phyloP scores from a whole-genome alignment of 2,797 vertebrate species.

The Danionella dracula region DNA sequence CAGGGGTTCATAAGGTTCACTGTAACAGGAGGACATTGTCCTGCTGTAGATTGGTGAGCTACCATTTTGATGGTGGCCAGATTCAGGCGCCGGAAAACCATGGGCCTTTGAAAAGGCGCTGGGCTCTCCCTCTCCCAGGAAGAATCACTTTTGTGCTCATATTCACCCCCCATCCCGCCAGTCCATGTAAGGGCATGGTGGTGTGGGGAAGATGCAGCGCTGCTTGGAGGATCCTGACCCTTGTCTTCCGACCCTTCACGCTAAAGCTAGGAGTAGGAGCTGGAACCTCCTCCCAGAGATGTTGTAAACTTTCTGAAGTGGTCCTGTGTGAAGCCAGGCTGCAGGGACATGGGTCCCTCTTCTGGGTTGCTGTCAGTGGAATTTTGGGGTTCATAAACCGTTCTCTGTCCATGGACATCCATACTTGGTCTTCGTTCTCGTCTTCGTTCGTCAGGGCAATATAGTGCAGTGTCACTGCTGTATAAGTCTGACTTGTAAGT shows the following conservation, averaged over 20 bases:
- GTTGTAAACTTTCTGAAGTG: slow-evolving; percentile 83
- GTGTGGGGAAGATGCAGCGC: slow-evolving; percentile 84
- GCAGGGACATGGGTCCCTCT: slow-evolving; percentile 75
- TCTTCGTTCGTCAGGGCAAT: slow-evolving; percentile 85
- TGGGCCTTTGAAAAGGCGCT: slow-evolving; percentile 75
- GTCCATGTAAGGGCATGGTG: slow-evolving; percentile 88
- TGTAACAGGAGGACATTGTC: slow-evolving; percentile 86
- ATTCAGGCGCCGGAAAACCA: slow-evolving; percentile 75
- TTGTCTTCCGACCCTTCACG: slow-evolving; percentile 86
- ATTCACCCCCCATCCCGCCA: slow-evolving; percentile 83
- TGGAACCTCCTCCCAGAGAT: slow-evolving; percentile 82
- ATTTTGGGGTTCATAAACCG: slow-evolving; percentile 81
- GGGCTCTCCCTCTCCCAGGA: slow-evolving; percentile 84
- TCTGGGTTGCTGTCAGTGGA: slow-evolving; percentile 89
- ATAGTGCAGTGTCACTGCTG: slow-evolving; percentile 91
- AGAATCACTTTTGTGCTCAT: slow-evolving; percentile 82
- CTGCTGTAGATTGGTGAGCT: slow-evolving; percentile 82
- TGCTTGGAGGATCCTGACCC: slow-evolving; percentile 76
- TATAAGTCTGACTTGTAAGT: slow-evolving; percentile 87
- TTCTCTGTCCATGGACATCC: slow-evolving; percentile 77
- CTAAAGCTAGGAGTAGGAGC: slow-evolving; percentile 97
- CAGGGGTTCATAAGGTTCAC: slow-evolving; percentile 80
- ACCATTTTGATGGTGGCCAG: slow-evolving; percentile 67
- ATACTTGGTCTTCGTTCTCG: slow-evolving; percentile 81
- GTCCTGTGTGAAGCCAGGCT: slow-evolving; percentile 80